Base-by-base conservation (phyloP, 2,113 vertebrate genomes). In the Bubo scandiacus region DNA sequence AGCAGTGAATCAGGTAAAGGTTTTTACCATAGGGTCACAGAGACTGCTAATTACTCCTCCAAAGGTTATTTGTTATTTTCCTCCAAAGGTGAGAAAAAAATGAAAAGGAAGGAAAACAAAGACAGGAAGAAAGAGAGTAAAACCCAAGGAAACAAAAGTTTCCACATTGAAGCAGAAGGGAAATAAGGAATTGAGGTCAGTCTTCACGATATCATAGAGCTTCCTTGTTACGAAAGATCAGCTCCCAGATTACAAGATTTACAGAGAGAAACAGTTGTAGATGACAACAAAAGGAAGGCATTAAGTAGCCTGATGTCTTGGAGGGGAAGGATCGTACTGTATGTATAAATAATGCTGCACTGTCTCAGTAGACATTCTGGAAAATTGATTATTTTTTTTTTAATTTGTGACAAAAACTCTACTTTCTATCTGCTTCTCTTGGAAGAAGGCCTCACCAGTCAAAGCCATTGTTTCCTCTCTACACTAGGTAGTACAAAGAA, bases 261-360 rank as follows among this genome's bases (percentile, higher is more conserved):
- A 43, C 59, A 88, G 63, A 68, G 45, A 52, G 47, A 88, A 25
- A 79, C 15, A 85, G 61, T 22, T 86, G 59, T 70, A 92, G n/a
- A 40, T 58, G 55, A 90, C 93, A 93, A 88, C 80, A 92, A 84
- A 94, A 88, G 54, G 45, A 90, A 88, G 22, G 63, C 32, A 70
- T 86, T 90, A 71, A 88, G 25, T 82, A 83, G 36, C 62, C 32
- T 32, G 49, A 38, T 80, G 38, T 43, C 81, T 85, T 87, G 42
- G 29, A 87, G n/a, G 38, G 30, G 32, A 92, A 87, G 27, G 52
- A 42, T 95, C 62, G 55, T 42, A 59, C 20, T 47, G 19, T 49
- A 65, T 59, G 85, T 89, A 30, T 52, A 91, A 79, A 79, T 54
- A 61, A 86, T 26, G 36, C 15, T 54, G 21, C 57, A 52, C 38